Evolutionary conservation across 1,140 invertebrate species (phyloP).

Genomic region (Drosophila auraria): DNA sequence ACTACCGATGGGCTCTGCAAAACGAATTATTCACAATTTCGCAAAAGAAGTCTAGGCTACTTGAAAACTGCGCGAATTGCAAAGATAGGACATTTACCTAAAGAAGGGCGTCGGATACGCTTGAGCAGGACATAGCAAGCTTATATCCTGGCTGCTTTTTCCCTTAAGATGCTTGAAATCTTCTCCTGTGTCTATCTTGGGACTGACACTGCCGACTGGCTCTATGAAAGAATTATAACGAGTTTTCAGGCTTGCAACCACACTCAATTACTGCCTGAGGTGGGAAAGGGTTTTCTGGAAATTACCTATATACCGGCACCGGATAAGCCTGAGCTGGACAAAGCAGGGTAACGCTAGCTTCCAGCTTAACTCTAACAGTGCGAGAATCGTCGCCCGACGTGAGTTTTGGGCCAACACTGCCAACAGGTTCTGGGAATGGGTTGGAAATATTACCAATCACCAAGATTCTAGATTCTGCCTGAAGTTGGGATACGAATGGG

Average conservation of each 20-base stretch:
- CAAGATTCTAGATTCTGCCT: slow-evolving; percentile 10
- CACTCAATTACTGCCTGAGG: slow-evolving; percentile 51
- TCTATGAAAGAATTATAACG: slow-evolving; percentile 57
- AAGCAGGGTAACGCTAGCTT: slow-evolving; percentile 86
- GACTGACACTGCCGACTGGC: slow-evolving; percentile 85
- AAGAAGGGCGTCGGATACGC: slow-evolving; percentile 88
- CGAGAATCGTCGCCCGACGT: slow-evolving; percentile 86
- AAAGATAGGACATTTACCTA: slow-evolving; percentile 85
- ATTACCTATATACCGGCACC: slow-evolving; percentile 89
- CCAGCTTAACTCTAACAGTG: slow-evolving; percentile 85
- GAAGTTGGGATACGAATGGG: slow-evolving; percentile 28
- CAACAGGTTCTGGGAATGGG: slow-evolving; percentile 86
- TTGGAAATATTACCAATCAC: neutral
- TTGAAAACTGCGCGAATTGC: slow-evolving; percentile 54
- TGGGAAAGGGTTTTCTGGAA: neutral
- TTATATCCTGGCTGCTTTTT: slow-evolving; percentile 84
- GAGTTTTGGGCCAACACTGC: slow-evolving; percentile 87
- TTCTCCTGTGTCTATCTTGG: slow-evolving; percentile 85
- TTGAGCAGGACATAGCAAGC: slow-evolving; percentile 89
- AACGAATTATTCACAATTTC: neutral
- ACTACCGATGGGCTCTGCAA: slow-evolving; percentile 85
- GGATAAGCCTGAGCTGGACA: slow-evolving; percentile 90
- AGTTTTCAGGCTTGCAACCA: neutral
- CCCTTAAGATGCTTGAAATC: slow-evolving; percentile 70
- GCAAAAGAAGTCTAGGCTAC: neutral